Evolutionary conservation across 1,140 invertebrate species (phyloP), one percentile per base, ranked within the genome.

Genomic region (Bombus impatiens): DNA sequence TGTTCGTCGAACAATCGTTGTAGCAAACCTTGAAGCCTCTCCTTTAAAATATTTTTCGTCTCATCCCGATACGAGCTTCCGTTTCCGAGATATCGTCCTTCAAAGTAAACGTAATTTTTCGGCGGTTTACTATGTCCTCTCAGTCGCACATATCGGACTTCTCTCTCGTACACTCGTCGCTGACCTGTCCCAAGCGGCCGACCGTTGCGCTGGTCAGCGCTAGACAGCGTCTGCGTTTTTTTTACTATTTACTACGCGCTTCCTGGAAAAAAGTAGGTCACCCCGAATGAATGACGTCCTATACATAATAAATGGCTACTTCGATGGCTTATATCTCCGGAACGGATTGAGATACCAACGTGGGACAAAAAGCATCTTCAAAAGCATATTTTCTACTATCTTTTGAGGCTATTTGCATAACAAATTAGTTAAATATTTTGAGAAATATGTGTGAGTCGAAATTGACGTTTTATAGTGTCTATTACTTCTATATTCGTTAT

Each of bases 201-300:
- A 80, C 65, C 35, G 35, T 35, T 70, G 67, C 44, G 44, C 35
- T 53, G 78, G 42, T 70, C 78, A 80, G 12, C 15, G 65, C 3
- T 32, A 47, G 77, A 47, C 78, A 37, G 78, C 35, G 65, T 80
- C 78, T 70, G 42, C 25, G 44, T 25, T 35, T 35, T 79, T 78
- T 65, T 68, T 37, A 79, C 78, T 68, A 67, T 59, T 57, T 79
- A 68, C 62, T 47, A 79, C 59, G 37, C 37, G 12, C 44, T 78
- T 37, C 78, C 65, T 53, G 78, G 32, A 62, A 79, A 79, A 47
- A 79, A 79, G n/a, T 79, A n/a, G 78, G 78, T 79, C 78, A 79
- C 78, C 28, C 8, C 25, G 35, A 53, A 37, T 78, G 37, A 25
- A 40, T 62, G 76, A 28, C 42, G 75, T 37, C 8, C 32, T 9